Conservation (phyloP, 2,797 vertebrate species). For the Pantherophis vulpinus region DNA sequence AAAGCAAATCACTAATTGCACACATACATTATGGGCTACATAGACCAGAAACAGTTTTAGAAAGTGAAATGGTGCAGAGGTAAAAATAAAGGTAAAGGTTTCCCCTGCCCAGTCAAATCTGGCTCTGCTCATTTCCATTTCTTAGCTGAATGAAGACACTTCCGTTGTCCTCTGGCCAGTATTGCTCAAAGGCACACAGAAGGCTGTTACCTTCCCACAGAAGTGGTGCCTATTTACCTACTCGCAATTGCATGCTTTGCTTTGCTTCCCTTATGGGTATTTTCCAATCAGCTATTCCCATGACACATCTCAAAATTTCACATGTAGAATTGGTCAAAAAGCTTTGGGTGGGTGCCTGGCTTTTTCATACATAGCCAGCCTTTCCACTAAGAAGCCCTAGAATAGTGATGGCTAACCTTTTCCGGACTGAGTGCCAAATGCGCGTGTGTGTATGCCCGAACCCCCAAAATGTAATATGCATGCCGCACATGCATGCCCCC, state of each 20-base stretch:
- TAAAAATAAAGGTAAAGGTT: background rate
- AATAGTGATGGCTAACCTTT: background rate
- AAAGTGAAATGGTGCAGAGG: background rate
- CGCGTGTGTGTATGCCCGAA: too few species aligned
- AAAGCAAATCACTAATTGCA: background rate
- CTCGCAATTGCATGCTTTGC: background rate
- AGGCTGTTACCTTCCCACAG: background rate
- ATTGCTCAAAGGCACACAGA: background rate
- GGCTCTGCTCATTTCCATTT: background rate
- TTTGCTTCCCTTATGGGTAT: background rate
- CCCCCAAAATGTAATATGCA: too few species aligned
- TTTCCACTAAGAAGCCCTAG: background rate
- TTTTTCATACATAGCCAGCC: background rate
- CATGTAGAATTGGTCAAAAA: background rate
- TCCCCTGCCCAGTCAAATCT: background rate
- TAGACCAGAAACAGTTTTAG: background rate
- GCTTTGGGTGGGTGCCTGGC: background rate
- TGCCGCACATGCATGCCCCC: too few species aligned
- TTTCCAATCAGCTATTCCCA: background rate
- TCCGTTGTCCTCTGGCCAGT: fast-evolving
- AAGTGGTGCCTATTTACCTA: background rate
- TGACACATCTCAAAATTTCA: background rate
- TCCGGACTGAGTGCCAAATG: too few species aligned
- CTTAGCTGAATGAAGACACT: background rate
- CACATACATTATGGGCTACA: background rate